These are phyloP conservation scores for Puntigrus tetrazona DNA, from an alignment of 2,113 vertebrate genomes.

Conservation along the genomic window DNA sequence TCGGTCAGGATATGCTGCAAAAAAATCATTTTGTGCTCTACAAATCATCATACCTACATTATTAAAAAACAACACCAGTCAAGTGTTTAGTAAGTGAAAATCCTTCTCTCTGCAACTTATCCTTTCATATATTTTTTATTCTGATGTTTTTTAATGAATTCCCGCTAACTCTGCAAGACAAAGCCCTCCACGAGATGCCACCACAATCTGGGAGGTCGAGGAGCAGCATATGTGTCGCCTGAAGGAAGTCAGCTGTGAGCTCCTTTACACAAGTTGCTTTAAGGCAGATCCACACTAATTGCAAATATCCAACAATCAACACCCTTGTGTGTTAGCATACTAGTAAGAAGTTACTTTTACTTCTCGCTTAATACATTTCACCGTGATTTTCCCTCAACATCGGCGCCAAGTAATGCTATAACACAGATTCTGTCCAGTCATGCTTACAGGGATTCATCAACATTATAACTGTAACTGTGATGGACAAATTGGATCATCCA, in stretches of 20 bases:
- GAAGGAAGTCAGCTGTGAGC: slow-evolving; percentile 3
- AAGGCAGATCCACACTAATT: neutral
- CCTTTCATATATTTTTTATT: neutral
- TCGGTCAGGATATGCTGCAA: neutral
- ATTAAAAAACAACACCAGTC: neutral
- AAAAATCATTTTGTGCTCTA: neutral
- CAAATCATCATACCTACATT: neutral
- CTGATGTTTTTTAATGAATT: neutral
- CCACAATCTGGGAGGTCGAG: neutral
- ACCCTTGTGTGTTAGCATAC: neutral
- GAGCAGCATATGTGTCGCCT: neutral
- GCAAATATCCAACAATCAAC: neutral
- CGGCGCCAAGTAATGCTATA: neutral
- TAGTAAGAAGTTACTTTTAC: neutral
- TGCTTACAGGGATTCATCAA: neutral
- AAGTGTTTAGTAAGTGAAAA: neutral
- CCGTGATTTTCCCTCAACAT: neutral
- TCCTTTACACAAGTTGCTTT: neutral
- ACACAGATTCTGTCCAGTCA: neutral
- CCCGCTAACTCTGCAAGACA: neutral
- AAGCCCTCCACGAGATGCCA: neutral
- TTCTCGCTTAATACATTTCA: neutral
- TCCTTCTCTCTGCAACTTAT: too few relatives aligned
- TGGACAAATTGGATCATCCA: neutral
- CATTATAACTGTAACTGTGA: neutral